These are phyloP conservation scores for Zaprionus lineosus DNA, from an alignment of 2,888 invertebrate genomes.

Conservation along the genomic window DNA sequence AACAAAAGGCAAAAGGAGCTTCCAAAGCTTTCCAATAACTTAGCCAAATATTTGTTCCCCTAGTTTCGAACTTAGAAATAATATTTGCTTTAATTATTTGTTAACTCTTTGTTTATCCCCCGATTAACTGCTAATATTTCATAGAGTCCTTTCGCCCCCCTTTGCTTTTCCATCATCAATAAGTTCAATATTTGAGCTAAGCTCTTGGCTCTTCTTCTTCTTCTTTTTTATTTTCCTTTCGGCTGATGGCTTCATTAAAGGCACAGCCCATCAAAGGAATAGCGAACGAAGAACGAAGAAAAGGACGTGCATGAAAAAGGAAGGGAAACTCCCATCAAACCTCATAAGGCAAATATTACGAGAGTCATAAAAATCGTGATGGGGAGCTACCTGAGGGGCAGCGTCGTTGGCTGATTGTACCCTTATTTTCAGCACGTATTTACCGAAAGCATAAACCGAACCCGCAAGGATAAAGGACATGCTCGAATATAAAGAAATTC, in stretches of 20 bases:
- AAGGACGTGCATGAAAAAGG: too few relatives aligned
- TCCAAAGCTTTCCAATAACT: too few relatives aligned
- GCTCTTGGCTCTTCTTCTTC: too few relatives aligned
- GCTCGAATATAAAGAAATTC: slow-evolving; percentile 48
- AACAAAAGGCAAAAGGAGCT: too few relatives aligned
- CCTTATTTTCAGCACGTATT: slow-evolving; percentile 58
- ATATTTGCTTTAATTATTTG: too few relatives aligned
- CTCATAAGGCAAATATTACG: slow-evolving; percentile 59
- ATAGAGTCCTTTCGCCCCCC: slow-evolving; percentile 1
- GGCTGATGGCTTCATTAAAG: slow-evolving; percentile 69
- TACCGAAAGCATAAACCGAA: slow-evolving; percentile 36
- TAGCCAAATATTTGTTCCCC: too few relatives aligned
- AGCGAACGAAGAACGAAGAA: background rate
- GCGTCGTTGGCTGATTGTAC: slow-evolving; percentile 26
- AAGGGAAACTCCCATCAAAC: slow-evolving; percentile 29
- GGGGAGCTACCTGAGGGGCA: slow-evolving; percentile 12
- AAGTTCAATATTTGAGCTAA: slow-evolving; percentile 68
- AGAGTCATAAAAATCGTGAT: slow-evolving; percentile 53
- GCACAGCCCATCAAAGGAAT: slow-evolving; percentile 44
- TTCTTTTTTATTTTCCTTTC: too few relatives aligned
- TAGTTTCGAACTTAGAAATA: too few relatives aligned
- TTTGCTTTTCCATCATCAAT: slow-evolving; percentile 62
- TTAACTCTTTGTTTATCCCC: too few relatives aligned
- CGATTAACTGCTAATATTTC: background rate
- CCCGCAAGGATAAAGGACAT: slow-evolving; percentile 22